Conservation (phyloP, 1,140 invertebrate species). For the Panagrolaimus sp. region DNA sequence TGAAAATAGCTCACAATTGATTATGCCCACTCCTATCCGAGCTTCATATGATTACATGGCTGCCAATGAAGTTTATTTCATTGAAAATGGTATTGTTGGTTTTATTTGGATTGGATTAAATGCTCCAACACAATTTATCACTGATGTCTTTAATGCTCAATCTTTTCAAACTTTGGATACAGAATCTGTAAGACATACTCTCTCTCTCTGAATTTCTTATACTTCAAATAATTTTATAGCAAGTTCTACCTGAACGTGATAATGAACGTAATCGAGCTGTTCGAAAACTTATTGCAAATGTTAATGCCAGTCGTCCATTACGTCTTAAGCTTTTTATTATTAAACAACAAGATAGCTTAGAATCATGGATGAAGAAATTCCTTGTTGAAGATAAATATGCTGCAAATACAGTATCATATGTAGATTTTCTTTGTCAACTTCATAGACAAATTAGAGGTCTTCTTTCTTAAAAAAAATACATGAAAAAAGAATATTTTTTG, state of each 20-base stretch:
- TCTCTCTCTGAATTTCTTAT: slow-evolving; percentile 20
- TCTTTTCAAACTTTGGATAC: slow-evolving; percentile 76
- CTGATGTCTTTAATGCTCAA: slow-evolving; percentile 78
- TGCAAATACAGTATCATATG: slow-evolving; percentile 75
- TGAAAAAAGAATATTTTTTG: too few relatives aligned
- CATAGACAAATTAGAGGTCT: slow-evolving; percentile 89
- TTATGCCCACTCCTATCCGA: slow-evolving; percentile 41
- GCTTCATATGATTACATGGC: slow-evolving; percentile 49
- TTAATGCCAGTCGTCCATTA: slow-evolving; percentile 70
- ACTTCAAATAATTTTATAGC: slow-evolving; percentile 53
- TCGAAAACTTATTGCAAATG: slow-evolving; percentile 68
- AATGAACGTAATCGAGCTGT: slow-evolving; percentile 74
- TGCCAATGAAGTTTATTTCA: slow-evolving; percentile 50
- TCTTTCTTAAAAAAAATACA: slow-evolving; percentile 42
- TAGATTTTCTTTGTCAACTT: slow-evolving; percentile 96
- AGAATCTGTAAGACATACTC: slow-evolving; percentile 65
- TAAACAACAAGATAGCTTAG: slow-evolving; percentile 85
- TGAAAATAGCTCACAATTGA: slow-evolving; percentile 20
- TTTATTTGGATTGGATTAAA: slow-evolving; percentile 83
- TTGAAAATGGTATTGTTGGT: slow-evolving; percentile 89
- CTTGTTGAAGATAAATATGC: slow-evolving; percentile 85
- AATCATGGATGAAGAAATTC: slow-evolving; percentile 85
- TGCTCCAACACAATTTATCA: slow-evolving; percentile 62
- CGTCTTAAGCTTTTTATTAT: slow-evolving; percentile 87
- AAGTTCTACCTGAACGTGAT: slow-evolving; percentile 72